Base-by-base conservation (phyloP, 1,140 invertebrate species). In the Ectropis grisescens region DNA sequence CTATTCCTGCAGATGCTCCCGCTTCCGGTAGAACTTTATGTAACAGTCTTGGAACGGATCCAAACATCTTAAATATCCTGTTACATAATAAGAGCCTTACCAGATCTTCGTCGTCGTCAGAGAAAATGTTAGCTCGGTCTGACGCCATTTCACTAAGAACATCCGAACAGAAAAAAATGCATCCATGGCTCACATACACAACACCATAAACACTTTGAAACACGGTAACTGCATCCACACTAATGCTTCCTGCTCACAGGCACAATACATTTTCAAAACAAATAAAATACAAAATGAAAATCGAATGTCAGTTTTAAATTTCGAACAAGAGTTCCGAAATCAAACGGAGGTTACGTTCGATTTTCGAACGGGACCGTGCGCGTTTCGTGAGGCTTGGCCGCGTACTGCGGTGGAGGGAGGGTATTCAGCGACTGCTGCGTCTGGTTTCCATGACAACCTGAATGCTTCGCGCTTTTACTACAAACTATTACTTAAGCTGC, bases 101-200 rank as follows among this genome's bases (percentile, higher is more conserved):
- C 71, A 79, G 48, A 29, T 79, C 74, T 54, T 79, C 74, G 42
- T 79, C 71, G 31, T 79, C 67, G 23, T 79, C 74, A 0, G 69
- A 37, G 43, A 79, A 76, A 44, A 79, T 74, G 31, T 75, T 79
- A 13, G 51, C 58, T 52, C 61, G 45, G 33, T 72, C 68, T 25
- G 68, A 51, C 57, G 67, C 76, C 74, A 79, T 79, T 52, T 25
- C 45, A 33, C 52, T 32, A 43, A 48, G 41, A 36, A 44, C 32
- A 53, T 50, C 44, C 37, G 37, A 29, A 39, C 43, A 37, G 32
- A 44, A 40, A 29, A 58, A 55, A 27, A 53, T 48, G 35, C 34
- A 61, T 52, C 58, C 74, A 80, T 80, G 62, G 41, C 40, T 72
- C 59, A 79, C 58, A 33, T 41, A 40, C 58, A 67, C 54, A 62